Evolutionary conservation across 2,797 vertebrate species (phyloP).

Genomic region (Mionectes olivaceus): DNA sequence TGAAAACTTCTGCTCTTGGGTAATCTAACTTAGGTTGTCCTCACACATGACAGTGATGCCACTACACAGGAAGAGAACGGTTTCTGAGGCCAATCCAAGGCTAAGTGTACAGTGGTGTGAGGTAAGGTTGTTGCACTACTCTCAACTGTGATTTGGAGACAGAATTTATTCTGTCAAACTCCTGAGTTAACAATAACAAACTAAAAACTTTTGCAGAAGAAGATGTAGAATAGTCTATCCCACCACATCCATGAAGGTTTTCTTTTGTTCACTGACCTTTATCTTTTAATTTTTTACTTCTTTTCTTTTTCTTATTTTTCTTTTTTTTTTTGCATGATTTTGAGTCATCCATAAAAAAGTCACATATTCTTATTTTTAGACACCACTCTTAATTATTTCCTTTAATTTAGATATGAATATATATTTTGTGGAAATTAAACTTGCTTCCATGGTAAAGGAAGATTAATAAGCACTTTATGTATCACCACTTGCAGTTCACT

Average conservation of each 20-base stretch:
- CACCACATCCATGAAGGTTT: neutral
- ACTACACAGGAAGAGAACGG: neutral
- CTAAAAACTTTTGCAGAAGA: neutral
- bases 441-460: neutral
- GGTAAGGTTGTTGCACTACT: neutral
- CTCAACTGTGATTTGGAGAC: neutral
- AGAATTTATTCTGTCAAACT: neutral
- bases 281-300: neutral
- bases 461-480: conserved; percentile 1
- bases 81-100: neutral
- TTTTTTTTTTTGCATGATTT: neutral
- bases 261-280: neutral
- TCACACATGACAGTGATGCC: neutral
- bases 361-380: neutral
- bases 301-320: too few relatives aligned
- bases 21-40: neutral
- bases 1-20: neutral
- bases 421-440: neutral
- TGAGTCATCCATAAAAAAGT: neutral
- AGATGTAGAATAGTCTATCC: neutral
- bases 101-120: neutral
- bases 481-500: neutral
- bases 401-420: neutral
- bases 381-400: neutral
- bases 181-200: neutral